Evolutionary conservation across 2,888 invertebrate species (phyloP).

Genomic region (Phlogophora meticulosa): DNA sequence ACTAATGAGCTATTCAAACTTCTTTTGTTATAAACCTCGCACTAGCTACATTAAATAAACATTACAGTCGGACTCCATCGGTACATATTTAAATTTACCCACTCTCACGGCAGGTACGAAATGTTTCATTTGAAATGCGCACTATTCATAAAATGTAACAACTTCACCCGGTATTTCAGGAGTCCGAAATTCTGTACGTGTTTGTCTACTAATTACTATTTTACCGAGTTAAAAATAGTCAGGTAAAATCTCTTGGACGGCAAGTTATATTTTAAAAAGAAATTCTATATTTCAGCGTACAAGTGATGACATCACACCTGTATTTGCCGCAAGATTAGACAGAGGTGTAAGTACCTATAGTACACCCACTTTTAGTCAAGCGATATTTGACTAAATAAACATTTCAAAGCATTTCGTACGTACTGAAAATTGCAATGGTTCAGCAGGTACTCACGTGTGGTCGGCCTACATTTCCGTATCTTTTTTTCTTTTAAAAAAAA

Average conservation of each 20-base stretch:
- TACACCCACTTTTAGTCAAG: too few species aligned
- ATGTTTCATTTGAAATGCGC: conserved; percentile 61
- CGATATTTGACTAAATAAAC: not conserved
- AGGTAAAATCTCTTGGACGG: conserved; percentile 34
- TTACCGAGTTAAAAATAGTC: conserved; percentile 38
- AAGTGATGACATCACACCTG: not conserved
- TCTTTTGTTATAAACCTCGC: conserved; percentile 72
- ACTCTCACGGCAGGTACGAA: conserved; percentile 45
- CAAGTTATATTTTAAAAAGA: conserved; percentile 6
- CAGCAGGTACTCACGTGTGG: conserved; percentile 1
- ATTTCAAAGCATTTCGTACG: not conserved
- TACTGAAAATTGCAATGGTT: conserved; percentile 33
- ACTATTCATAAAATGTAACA: conserved; percentile 62
- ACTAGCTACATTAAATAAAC: conserved; percentile 63
- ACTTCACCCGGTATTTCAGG: conserved; percentile 48
- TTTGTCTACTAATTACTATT: conserved; percentile 63
- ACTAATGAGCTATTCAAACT: conserved; percentile 58
- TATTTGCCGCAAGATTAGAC: too few species aligned
- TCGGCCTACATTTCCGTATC: conserved; percentile 22
- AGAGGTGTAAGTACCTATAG: too few species aligned
- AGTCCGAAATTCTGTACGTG: conserved; percentile 38
- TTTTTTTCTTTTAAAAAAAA: too few species aligned
- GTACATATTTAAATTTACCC: conserved; percentile 65
- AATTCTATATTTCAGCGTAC: not conserved
- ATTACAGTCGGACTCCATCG: conserved; percentile 41